Evolutionary conservation across 2,888 invertebrate species (phyloP), one percentile per base, ranked within the genome.

Genomic region (Noctua pronuba): DNA sequence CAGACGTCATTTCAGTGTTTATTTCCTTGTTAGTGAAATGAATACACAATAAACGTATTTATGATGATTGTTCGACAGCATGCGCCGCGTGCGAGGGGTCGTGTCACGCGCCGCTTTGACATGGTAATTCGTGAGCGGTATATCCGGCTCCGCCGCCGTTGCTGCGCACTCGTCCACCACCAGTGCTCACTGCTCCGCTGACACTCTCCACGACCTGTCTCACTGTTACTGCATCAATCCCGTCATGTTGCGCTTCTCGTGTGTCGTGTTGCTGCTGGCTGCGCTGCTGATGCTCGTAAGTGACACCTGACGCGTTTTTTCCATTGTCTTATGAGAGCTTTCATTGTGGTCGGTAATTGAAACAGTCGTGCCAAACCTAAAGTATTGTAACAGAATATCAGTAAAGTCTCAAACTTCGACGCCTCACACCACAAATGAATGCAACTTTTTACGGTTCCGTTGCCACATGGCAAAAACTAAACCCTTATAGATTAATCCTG

Each of bases 221-320:
- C 46, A 1, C 62, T 62, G 62, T 35, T 21, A 21, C n/a, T n/a
- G 41, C 18, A 66, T 5, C 24, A 1, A 5, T 13, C 46, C 35
- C 75, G 16, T 69, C 69, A 49, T 73, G 76, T 46, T 44, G 65
- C 62, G 77, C 70, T 55, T 24, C 11, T 41, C 52, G 35, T 68
- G 62, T n/a, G 46, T 55, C 31, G 31, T 31, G 13, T 24, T 75
- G 41, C 64, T 73, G 74, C 21, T 75, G 64, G 41, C 73, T 38
- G 41, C 44, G 21, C 74, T 75, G 38, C n/a, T 79, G 49, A 65
- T 70, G 64, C 65, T 70, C n/a, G 80, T 75, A 60, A 82, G 76
- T 75, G 46, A 35, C 24, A 16, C 13, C 44, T n/a, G 6, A 5
- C 28, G 24, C 24, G 24, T 49, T 41, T 16, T 28, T n/a, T 24